Evolutionary conservation across 2,113 vertebrate species (phyloP), one percentile per base, ranked within the genome.

Genomic region (Myotis yumanensis): DNA sequence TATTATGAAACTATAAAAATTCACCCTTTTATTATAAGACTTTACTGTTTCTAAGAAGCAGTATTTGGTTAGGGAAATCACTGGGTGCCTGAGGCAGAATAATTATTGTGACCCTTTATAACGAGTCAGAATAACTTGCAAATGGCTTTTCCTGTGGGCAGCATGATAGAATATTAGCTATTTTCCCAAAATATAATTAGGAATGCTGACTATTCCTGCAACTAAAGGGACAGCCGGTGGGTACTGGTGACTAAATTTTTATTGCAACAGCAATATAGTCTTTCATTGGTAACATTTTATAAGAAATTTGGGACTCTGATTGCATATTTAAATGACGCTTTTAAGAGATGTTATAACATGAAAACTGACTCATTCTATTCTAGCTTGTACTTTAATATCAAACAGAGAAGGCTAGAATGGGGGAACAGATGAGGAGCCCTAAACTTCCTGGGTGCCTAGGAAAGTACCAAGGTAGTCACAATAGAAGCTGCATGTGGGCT

Each of bases 1-100:
- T 91, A 86, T 93, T 89, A 62, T 83, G 66, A 86, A 93, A 40
- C 35, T 80, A 22, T 73, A 80, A 89, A 97, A 75, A 57, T 84
- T 3, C 35, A 81, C 12, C 28, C 30, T 91, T 93, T 14, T 28
- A 5, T 75, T 84, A 20, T 82, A 82, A 90, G 11, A 69, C 52
- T 92, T 92, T 54, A 46, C 59, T n/a, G 54, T 69, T 77, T 88
- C 83, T 92, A 43, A 97, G 57, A 86, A 86, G 30, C 46, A 80
- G 2, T 72, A 71, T 95, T 81, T 86, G 46, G 14, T 71, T 91
- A 37, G 80, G 51, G 68, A 82, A 89, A 91, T 51, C 81, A 86
- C 30, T 64, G 1, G 32, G 48, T 68, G 17, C 71, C 76, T 83
- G 22, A 77, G 23, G 62, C 66, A 90, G 73, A 86, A 64, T 88